These are phyloP conservation scores for Orbicella faveolata DNA, from an alignment of 64 coral and sea anemone species.

Conservation along the genomic window DNA sequence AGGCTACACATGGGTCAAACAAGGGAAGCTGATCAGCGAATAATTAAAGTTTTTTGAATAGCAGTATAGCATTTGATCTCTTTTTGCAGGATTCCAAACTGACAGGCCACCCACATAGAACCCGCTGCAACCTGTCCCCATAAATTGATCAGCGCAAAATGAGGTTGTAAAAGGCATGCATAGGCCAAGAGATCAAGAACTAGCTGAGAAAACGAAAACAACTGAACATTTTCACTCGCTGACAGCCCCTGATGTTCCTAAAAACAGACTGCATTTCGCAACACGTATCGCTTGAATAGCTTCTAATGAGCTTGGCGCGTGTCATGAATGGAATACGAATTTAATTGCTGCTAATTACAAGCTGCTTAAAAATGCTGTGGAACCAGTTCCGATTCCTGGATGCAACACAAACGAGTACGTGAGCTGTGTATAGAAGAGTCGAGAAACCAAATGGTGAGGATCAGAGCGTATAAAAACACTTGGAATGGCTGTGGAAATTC, in stretches of 20 bases:
- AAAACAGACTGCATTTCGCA: conserved; percentile 1
- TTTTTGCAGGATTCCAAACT: not conserved
- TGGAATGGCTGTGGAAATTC: not conserved
- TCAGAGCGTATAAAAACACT: too few species aligned
- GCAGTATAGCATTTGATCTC: conserved; percentile 7
- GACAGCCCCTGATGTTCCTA: not conserved
- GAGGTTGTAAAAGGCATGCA: not conserved
- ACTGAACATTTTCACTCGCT: not conserved
- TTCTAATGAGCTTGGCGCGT: conserved; percentile 30
- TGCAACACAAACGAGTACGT: not conserved
- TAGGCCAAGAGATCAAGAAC: not conserved
- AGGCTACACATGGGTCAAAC: conserved; percentile 20
- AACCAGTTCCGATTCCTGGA: not conserved
- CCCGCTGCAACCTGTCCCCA: not conserved
- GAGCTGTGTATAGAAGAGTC: not conserved
- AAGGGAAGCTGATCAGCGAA: conserved; percentile 4
- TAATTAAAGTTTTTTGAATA: not conserved
- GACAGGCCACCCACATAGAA: conserved; percentile 22
- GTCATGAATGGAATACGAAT: conserved; percentile 13
- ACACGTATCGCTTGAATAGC: conserved; percentile 18
- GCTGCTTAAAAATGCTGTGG: not conserved
- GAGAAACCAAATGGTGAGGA: not conserved
- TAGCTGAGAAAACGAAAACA: not conserved
- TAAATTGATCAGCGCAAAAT: not conserved
- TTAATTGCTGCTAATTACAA: conserved; percentile 30